Evolutionary conservation across 2,888 invertebrate genomes (phyloP).

Genomic region (Lycaena phlaeas): DNA sequence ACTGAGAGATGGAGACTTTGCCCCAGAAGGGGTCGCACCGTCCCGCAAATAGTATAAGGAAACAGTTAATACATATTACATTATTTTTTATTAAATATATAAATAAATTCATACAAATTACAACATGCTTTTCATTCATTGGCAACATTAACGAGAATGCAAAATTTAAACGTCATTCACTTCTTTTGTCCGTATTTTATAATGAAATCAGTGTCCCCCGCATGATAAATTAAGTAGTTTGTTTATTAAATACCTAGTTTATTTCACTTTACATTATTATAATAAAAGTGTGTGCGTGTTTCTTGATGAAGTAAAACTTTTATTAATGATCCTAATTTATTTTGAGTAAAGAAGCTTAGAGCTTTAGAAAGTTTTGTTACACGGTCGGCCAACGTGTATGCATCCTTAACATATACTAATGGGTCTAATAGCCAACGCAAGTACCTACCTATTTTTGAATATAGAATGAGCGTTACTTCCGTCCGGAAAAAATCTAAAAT

Average conservation of each 20-base stretch:
- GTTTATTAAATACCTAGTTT: no score
- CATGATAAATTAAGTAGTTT: slow-evolving; percentile 55
- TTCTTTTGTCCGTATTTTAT: slow-evolving; percentile 42
- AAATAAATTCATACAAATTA: slow-evolving; percentile 54
- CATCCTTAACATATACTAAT: no score
- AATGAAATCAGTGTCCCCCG: slow-evolving; percentile 47
- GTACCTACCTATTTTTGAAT: no score
- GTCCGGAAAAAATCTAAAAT: no score
- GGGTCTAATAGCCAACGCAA: no score
- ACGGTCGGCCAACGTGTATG: no score
- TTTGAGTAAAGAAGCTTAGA: no score
- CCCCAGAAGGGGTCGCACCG: slow-evolving; percentile 56
- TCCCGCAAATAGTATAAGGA: slow-evolving; percentile 68
- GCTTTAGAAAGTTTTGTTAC: no score
- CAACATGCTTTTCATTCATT: slow-evolving; percentile 67
- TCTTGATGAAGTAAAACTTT: no score
- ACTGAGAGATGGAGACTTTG: slow-evolving; percentile 66
- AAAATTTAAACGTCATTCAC: slow-evolving; percentile 50
- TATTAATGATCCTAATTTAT: no score
- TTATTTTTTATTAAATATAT: slow-evolving; percentile 44
- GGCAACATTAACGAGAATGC: slow-evolving; percentile 26
- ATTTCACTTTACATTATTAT: slow-evolving; percentile 11
- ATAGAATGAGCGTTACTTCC: no score
- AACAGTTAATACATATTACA: slow-evolving; percentile 30
- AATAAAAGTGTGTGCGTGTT: no score